Evolutionary conservation across 2,113 vertebrate genomes (phyloP).

Genomic region (Microcebus ravelobensis): DNA sequence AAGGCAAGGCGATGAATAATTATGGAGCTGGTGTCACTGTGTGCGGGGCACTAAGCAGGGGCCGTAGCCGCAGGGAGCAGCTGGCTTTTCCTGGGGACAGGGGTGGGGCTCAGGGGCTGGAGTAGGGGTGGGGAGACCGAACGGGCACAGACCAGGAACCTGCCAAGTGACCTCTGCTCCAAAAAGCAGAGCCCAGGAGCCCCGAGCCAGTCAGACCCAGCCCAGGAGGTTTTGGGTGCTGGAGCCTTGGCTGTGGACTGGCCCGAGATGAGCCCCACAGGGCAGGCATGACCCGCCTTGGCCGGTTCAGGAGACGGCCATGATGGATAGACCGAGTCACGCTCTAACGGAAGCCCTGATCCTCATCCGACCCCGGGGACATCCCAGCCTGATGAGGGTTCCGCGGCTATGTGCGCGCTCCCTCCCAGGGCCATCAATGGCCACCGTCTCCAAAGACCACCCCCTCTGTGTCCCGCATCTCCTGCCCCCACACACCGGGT

Average conservation of each 20-base stretch:
- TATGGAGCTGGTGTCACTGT: not conserved
- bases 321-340: not conserved
- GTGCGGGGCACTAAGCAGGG: not conserved
- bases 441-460: not conserved
- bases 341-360: not conserved
- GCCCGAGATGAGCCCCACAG: not conserved
- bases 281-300: too few species aligned
- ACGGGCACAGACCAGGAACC: not conserved
- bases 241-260: not conserved
- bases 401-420: rapidly evolving
- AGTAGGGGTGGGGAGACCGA: not conserved
- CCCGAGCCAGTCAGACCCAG: not conserved
- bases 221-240: not conserved
- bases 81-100: not conserved
- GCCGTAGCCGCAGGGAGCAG: not conserved
- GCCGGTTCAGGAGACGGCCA: not conserved
- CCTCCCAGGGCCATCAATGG: not conserved
- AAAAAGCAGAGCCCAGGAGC: not conserved
- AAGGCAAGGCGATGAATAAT: not conserved
- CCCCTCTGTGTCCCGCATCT: not conserved
- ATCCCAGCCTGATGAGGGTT: not conserved
- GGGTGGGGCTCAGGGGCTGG: not conserved
- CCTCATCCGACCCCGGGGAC: not conserved
- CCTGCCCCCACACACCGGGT: not conserved
- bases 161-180: not conserved